phyloP scores from a whole-genome alignment of 2,797 vertebrate genomes.

The Buphagus erythrorhynchus region DNA sequence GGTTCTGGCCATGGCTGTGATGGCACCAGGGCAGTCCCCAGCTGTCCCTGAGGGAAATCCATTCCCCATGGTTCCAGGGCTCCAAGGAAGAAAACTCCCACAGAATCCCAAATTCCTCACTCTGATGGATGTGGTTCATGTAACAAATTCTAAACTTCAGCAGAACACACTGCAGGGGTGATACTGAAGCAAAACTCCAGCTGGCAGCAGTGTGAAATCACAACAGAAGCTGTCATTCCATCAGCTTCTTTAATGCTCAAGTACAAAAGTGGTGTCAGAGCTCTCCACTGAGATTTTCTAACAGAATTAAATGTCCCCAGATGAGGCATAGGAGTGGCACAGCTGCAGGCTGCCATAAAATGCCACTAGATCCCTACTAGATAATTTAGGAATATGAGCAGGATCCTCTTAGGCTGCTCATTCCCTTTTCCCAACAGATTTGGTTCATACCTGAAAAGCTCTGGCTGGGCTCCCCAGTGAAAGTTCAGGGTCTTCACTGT shows the following conservation, averaged over 20 bases:
- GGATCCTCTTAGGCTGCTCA: background rate
- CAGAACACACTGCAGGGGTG: background rate
- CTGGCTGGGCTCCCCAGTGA: background rate
- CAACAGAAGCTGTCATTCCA: background rate
- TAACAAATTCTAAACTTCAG: background rate
- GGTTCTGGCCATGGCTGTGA: background rate
- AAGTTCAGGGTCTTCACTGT: background rate
- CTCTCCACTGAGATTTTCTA: background rate
- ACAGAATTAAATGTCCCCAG: background rate
- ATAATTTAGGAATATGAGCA: background rate
- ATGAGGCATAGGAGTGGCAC: background rate
- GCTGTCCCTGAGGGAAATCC: background rate
- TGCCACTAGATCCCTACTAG: background rate
- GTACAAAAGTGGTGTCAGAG: background rate
- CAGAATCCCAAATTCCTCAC: background rate
- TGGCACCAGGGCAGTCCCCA: background rate
- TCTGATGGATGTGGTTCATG: rapidly evolving
- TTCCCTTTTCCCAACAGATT: background rate
- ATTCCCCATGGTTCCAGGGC: rapidly evolving
- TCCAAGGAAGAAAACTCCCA: background rate
- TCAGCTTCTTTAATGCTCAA: background rate
- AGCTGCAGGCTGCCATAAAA: background rate
- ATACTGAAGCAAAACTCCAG: background rate
- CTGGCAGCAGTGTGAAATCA: background rate
- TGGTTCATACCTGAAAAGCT: background rate